Evolutionary conservation across 2,888 invertebrate genomes (phyloP), one percentile per base, ranked within the genome.

Genomic region (Argyresthia goedartella): DNA sequence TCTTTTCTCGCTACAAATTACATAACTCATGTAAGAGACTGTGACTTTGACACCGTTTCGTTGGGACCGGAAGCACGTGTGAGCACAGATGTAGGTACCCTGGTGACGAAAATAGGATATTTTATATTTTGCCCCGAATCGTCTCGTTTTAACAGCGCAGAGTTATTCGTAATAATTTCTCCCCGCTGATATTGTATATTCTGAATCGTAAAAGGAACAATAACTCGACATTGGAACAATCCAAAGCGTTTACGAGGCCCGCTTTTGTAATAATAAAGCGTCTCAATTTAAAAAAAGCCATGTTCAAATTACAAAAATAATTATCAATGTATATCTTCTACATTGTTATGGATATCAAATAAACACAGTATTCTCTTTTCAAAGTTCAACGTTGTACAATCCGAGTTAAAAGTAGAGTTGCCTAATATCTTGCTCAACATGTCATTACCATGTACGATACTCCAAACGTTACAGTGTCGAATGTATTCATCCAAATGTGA

Each of bases 241-340:
- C 69, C 66, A 48, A 49, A 45, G 48, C 36, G 44, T 82, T 84
- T 84, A 84, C 71, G 79, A 77, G 79, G 69, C 74, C 76, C 76
- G 78, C 81, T 81, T 82, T 79, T 76, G 81, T 81, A 81, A 82
- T 81, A 84, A 81, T 81, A 85, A 85, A 85, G 81, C 71, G 76
- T 76, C 82, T 81, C 80, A 81, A 82, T 82, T 81, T 77, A 70
- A 8, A 39, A 76, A 71, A 69, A 73, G 72, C 69, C 76, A 76
- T 79, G 80, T 80, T 84, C 81, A 81, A n/a, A 85, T 84, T 69
- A 66, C 64, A 60, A 69, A 55, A 67, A 70, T 81, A 81, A 81
- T 14, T 9, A 41, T 41, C 41, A 41, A 41, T 10, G 6, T 41
- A 10, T 41, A 41, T 41, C 13, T 41, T 41, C 3, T 25, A 25